Base-by-base conservation (phyloP, 1,140 invertebrate genomes). In the Euura lappo region DNA sequence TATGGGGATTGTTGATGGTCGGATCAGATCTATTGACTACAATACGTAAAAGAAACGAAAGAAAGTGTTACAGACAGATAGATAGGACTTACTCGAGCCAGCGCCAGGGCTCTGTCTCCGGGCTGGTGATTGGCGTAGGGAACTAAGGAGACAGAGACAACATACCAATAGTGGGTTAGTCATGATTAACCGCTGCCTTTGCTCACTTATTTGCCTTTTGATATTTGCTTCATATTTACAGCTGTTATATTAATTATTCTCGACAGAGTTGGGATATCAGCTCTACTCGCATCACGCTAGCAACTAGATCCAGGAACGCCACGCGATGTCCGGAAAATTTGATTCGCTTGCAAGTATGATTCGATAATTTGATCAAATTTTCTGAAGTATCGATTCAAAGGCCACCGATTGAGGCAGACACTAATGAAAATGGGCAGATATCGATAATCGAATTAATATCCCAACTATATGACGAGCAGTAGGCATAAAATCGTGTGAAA, bases 101-200 rank as follows among this genome's bases (percentile, higher is more conserved):
- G 88, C 93, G 94, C 93, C 93, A 94, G 86, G 94, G 93, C 90
- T 95, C 93, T 88, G 90, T 93, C 88, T 94, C 93, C 89, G 93
- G 93, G 88, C 92, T 93, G 87, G 92, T 93, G 90, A 93, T 92
- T 83, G 93, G 93, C 90, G 93, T 94, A 80, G 93, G 92, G 89
- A 93, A 94, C 93, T 94, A 90, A 88, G 84, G 82, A 81, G 81
- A 87, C 80, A 86, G 80, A 87, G 80, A 86, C 81, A 81, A 84
- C 80, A 85, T 60, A 60, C 80, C 81, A 85, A 82, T 80, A 81
- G 82, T 84, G 83, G 79, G 83, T 87, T 86, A 86, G 73, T 73
- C 47, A 43, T 71, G 13, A n/a, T 60, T 60, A 60, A 60, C 51
- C 3, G 5, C 51, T 6, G 51, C 51, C 51, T 60, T 60, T 60